Evolutionary conservation across 2,888 invertebrate species (phyloP).

Genomic region (Carabus problematicus): DNA sequence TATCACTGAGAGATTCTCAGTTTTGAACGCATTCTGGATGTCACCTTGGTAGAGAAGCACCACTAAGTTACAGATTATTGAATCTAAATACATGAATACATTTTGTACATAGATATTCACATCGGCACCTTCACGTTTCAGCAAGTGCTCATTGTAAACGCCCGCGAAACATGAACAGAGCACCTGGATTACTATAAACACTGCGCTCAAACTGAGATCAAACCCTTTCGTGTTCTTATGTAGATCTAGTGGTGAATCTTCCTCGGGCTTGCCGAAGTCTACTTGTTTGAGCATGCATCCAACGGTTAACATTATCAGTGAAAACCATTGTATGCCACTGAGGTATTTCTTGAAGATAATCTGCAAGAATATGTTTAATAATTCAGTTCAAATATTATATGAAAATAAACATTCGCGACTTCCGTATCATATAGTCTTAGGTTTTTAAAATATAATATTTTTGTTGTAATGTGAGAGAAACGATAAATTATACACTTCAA

Average conservation of each 20-base stretch:
- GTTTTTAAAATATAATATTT: too few relatives aligned
- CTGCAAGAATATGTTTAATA: conserved; percentile 62
- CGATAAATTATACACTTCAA: too few relatives aligned
- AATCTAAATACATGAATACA: conserved; percentile 94
- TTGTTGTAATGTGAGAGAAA: too few relatives aligned
- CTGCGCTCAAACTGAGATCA: conserved; percentile 66
- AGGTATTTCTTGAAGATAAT: conserved; percentile 85
- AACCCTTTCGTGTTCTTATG: conserved; percentile 57
- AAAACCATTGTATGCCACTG: conserved; percentile 85
- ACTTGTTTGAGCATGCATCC: conserved; percentile 94
- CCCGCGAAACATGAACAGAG: conserved; percentile 94
- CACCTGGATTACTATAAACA: conserved; percentile 78
- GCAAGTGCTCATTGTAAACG: conserved; percentile 92
- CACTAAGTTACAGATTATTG: conserved; percentile 87
- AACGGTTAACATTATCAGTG: conserved; percentile 81
- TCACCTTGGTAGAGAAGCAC: conserved; percentile 74
- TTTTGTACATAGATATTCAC: conserved; percentile 93
- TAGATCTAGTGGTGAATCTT: conserved; percentile 43
- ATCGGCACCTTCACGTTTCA: conserved; percentile 84
- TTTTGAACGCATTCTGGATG: conserved; percentile 66
- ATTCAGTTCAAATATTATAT: too few relatives aligned
- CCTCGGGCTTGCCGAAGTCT: conserved; percentile 57
- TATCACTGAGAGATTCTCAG: conserved; percentile 64
- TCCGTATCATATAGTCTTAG: too few relatives aligned
- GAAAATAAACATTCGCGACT: too few relatives aligned